These are phyloP conservation scores for Sipha maydis DNA, from an alignment of 2,888 invertebrate genomes.

Conservation along the genomic window DNA sequence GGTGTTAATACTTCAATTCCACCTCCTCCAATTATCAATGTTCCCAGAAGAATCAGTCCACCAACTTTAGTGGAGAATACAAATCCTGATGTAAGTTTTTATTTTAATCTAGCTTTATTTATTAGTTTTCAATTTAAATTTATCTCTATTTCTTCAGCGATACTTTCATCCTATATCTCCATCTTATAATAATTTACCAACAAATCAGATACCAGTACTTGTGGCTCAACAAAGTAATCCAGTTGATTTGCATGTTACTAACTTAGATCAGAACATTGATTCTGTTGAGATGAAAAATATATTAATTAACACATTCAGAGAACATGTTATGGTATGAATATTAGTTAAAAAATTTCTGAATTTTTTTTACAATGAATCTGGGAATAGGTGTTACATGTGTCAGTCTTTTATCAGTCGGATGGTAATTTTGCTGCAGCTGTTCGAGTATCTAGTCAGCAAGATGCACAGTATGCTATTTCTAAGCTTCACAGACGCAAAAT, in stretches of 20 bases:
- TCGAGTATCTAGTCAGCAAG: constrained; percentile 76
- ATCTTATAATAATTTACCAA: constrained; percentile 48
- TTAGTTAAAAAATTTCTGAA: background rate
- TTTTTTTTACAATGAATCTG: background rate
- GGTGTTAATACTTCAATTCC: constrained; percentile 65
- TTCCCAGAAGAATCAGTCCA: constrained; percentile 64
- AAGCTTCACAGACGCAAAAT: constrained; percentile 85
- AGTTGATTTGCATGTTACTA: constrained; percentile 75
- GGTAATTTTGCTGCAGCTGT: constrained; percentile 78
- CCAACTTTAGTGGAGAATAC: constrained; percentile 31
- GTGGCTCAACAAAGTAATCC: constrained; percentile 64
- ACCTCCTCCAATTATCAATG: constrained; percentile 66
- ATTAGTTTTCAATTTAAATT: background rate
- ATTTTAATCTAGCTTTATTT: background rate
- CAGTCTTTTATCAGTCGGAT: constrained; percentile 75
- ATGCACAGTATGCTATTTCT: constrained; percentile 77
- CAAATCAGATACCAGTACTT: constrained; percentile 36
- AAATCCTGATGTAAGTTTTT: constrained; percentile 52
- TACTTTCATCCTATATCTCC: constrained; percentile 63
- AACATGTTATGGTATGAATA: constrained; percentile 66
- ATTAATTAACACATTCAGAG: constrained; percentile 74
- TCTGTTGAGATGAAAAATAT: constrained; percentile 75
- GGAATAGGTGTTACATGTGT: constrained; percentile 72
- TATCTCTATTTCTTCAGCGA: constrained; percentile 50
- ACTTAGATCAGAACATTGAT: constrained; percentile 78